Evolutionary conservation across 2,888 invertebrate genomes (phyloP).

Genomic region (Drosophila nr. medialis): DNA sequence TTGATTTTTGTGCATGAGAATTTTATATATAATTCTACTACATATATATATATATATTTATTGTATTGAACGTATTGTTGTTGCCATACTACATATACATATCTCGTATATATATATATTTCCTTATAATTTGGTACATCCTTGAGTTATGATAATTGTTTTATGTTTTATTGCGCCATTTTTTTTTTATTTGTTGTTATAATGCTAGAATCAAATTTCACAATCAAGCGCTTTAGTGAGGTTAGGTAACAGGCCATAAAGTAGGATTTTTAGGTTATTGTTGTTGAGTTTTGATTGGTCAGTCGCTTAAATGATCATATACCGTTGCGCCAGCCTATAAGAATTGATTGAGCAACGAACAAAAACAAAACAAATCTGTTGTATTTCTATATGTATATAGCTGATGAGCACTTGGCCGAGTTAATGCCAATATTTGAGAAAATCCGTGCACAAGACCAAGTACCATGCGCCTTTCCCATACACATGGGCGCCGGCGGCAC

Average conservation of each 20-base stretch:
- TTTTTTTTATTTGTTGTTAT: constrained; percentile 5
- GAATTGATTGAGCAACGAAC: constrained; percentile 13
- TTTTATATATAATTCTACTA: constrained; percentile 40
- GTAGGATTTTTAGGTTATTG: constrained; percentile 32
- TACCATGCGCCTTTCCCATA: constrained; percentile 95
- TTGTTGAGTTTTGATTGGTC: constrained; percentile 31
- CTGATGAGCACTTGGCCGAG: constrained; percentile 97
- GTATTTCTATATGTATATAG: constrained; percentile 84
- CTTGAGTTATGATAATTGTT: constrained; percentile 22
- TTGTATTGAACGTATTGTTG: constrained; percentile 47
- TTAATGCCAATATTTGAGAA: constrained; percentile 98
- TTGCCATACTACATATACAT: constrained; percentile 50
- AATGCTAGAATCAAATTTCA: constrained; percentile 51
- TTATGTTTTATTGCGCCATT: constrained; percentile 35
- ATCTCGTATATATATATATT: constrained; percentile 28
- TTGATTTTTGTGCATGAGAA: constrained; percentile 73
- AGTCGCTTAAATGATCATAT: constrained; percentile 82
- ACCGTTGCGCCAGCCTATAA: constrained; percentile 67
- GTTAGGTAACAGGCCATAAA: constrained; percentile 35
- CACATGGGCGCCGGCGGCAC: constrained; percentile 91
- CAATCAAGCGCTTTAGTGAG: constrained; percentile 30
- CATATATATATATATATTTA: constrained; percentile 28
- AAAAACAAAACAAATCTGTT: constrained; percentile 26
- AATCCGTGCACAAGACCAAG: constrained; percentile 95
- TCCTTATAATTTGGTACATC: constrained; percentile 37